These are phyloP conservation scores for Dermochelys coriacea DNA, from an alignment of 2,797 vertebrate genomes.

Conservation along the genomic window DNA sequence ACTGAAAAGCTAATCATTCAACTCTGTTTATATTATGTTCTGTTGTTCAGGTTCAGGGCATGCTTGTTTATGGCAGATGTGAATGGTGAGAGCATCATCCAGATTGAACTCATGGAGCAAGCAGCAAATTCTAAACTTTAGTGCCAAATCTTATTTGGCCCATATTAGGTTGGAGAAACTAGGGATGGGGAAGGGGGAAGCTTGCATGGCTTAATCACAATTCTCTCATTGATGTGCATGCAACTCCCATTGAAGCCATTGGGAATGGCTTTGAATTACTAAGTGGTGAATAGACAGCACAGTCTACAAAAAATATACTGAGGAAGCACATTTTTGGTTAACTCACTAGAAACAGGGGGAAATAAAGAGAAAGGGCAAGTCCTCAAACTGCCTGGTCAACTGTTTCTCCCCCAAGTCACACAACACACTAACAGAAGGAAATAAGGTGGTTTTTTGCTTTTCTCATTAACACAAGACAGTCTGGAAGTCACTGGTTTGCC, in stretches of 20 bases:
- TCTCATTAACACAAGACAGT: background rate
- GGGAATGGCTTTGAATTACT: accelerated
- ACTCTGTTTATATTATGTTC: accelerated
- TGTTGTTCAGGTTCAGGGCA: background rate
- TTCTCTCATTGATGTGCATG: background rate
- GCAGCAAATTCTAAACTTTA: accelerated
- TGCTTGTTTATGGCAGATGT: accelerated
- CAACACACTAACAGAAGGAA: accelerated
- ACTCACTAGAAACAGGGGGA: background rate
- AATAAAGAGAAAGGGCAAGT: background rate
- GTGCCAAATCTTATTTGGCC: accelerated
- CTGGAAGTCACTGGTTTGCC: background rate
- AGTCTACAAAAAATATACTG: background rate
- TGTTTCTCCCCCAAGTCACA: background rate
- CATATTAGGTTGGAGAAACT: background rate
- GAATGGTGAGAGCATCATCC: background rate
- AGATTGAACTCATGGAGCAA: accelerated
- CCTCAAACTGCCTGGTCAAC: no score
- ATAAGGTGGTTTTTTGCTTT: background rate
- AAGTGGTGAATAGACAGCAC: accelerated
- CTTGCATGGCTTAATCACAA: background rate
- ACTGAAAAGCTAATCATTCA: background rate
- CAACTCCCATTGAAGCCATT: accelerated
- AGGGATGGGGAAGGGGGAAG: background rate
- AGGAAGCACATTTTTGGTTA: background rate